A percentile compares a stretch with the other conserved stretches of the same genome.
Conservation (phyloP, 1,140 invertebrate species). For the Heterodera carotae region DNA sequence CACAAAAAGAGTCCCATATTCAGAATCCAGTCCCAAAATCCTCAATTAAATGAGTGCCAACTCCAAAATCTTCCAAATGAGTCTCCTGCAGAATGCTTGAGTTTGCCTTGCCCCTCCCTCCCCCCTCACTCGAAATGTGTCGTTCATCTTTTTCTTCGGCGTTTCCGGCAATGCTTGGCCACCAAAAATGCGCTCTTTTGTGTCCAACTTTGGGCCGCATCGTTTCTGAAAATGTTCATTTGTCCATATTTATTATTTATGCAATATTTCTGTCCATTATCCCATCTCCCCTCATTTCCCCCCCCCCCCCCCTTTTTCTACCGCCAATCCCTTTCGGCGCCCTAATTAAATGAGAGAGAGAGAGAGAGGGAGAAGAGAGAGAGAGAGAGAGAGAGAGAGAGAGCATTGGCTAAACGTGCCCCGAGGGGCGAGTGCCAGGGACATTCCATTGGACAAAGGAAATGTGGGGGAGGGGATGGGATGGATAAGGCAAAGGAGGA, state of each 20-base stretch:
- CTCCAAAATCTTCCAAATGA: background rate
- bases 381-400: background rate
- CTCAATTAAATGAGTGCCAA: no score
- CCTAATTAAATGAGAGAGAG: constrained; percentile 21
- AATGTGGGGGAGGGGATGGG: background rate
- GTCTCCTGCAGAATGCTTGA: background rate
- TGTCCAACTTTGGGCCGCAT: constrained; percentile 51
- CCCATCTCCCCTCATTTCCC: background rate
- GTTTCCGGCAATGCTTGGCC: constrained; percentile 22
- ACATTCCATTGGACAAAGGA: background rate
- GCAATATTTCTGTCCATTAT: background rate
- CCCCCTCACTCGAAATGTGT: constrained; percentile 45
- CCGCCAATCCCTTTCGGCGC: no score
- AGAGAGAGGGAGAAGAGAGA: no score
- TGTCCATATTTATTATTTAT: background rate
- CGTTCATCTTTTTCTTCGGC: constrained; percentile 38
- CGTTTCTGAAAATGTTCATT: constrained; percentile 50
- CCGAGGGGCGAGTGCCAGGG: background rate
- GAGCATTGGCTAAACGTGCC: constrained; percentile 3
- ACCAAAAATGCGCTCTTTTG: constrained; percentile 55
- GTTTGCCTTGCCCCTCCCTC: background rate
- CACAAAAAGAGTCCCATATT: no score
- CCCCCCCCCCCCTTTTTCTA: background rate
- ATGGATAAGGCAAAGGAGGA: background rate
- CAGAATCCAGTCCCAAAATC: no score